Base-by-base conservation (phyloP, 2,888 invertebrate genomes). In the Drosophila vallismaia region DNA sequence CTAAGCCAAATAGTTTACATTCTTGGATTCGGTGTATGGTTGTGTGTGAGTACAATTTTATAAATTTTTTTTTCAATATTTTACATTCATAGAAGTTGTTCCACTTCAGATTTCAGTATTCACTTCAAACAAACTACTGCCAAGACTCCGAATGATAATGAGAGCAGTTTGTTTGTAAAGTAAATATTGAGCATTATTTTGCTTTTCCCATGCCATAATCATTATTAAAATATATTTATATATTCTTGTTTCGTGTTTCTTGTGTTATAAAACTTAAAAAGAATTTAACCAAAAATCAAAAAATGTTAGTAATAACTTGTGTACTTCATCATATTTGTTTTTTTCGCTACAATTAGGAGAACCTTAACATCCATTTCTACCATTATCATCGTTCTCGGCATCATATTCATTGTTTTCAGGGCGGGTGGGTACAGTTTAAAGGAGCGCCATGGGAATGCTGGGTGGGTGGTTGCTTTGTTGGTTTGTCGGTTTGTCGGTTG, bases 281-380 rank as follows among this genome's bases (percentile, higher is more conserved):
- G 74, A 83, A 77, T 86, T 77, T 86, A 86, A 82, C 83, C 81
- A 79, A 81, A 81, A 79, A 73, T 75, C 79, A 84, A 80, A 81
- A 79, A 72, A 72, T 74, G 52, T 67, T 73, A 75, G 73, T 75
- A 71, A 70, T 64, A 79, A 85, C 75, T 77, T 86, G 86, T 77
- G 86, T 86, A 85, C 58, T 69, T 71, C 44, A 60, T 60, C 58
- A 45, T 46, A 62, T 54, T 57, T 73, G 74, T 70, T 79, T 71
- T 67, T 44, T 71, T 77, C 64, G 31, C 36, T 49, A 19, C 29
- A 46, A 45, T 42, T 26, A 40, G 48, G 55, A 33, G 14, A 38
- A 45, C 38, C 59, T 48, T 9, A 62, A 49, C 49, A 48, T 58
- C 40, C 42, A 19, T 42, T 48, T 19, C 19, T 44, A 44, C 50